Evolutionary conservation across 2,888 invertebrate species (phyloP), one percentile per base, ranked within the genome.

Genomic region (Synanthedon vespiformis): DNA sequence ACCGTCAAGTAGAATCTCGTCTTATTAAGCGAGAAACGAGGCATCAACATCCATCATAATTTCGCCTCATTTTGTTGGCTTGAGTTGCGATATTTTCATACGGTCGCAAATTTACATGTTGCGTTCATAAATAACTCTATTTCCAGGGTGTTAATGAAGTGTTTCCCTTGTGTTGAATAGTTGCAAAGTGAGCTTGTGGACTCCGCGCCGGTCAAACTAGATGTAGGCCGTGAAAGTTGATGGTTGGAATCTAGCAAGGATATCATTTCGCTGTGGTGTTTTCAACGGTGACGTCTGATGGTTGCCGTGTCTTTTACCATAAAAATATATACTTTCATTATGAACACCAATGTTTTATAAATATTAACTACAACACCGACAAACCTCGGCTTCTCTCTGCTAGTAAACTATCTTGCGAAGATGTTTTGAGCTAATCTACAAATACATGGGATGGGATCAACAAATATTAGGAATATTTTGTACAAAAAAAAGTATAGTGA

Each of bases 1-100:
- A 11, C 40, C 50, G 27, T 49, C 54, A 50, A 58, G 64, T 60
- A 67, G 69, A 74, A 73, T 77, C 75, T 73, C 68, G 77, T 77
- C 81, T 84, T 81, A 84, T 82, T 85, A 82, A 80, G 72, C 71
- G 72, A 68, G 76, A 70, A 75, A 78, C 80, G 72, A 74, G 75
- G 72, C 80, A 82, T 84, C 80, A 81, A 76, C 80, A 85, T 85
- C 80, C 81, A 86, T 86, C 86, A 85, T 83, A 84, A 85, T 85
- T 85, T 77, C 76, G 80, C 80, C 78, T 84, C 82, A 82, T 83
- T 83, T 78, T 80, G 78, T 82, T 72, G 59, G 58, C 65, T 18
- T 44, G 68, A 65, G 71, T 70, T 72, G 71, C 74, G 68, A 76
- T 77, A 77, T 79, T 80, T 79, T 79, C 77, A 76, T 74, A 73